Conservation (phyloP, 2,888 invertebrate species). For the Drosophila flavopinicola region DNA sequence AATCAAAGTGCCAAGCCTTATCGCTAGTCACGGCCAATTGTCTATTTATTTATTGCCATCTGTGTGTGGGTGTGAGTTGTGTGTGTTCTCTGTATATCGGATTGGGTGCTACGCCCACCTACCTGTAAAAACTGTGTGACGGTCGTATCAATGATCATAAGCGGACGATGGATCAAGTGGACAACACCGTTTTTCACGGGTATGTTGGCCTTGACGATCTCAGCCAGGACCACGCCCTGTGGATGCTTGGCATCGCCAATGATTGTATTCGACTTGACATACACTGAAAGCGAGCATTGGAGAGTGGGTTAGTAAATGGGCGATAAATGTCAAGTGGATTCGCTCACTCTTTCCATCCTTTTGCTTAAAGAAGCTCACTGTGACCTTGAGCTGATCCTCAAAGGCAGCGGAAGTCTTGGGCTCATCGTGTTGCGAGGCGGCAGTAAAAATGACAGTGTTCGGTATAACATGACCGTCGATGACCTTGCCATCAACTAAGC, state of each 20-base stretch:
- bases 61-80: slow-evolving; percentile 29
- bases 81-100: slow-evolving; percentile 17
- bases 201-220: slow-evolving; percentile 95
- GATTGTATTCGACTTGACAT: slow-evolving; percentile 93
- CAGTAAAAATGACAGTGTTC: slow-evolving; percentile 93
- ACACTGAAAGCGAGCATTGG: slow-evolving; percentile 85
- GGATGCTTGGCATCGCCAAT: slow-evolving; percentile 91
- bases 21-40: slow-evolving; percentile 48
- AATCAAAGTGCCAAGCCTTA: slow-evolving; percentile 61
- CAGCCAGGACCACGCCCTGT: slow-evolving; percentile 93
- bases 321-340: no score
- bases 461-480: slow-evolving; percentile 96
- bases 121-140: slow-evolving; percentile 94
- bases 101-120: slow-evolving; percentile 80
- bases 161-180: slow-evolving; percentile 95
- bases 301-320: neutral
- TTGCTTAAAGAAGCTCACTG: slow-evolving; percentile 90
- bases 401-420: slow-evolving; percentile 93
- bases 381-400: slow-evolving; percentile 93
- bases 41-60: slow-evolving; percentile 22
- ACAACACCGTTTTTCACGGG: slow-evolving; percentile 96
- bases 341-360: slow-evolving; percentile 89
- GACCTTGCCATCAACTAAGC: slow-evolving; percentile 92
- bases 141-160: slow-evolving; percentile 96
- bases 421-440: slow-evolving; percentile 90